phyloP scores from a whole-genome alignment of 2,797 vertebrate genomes.

The Eptatretus atami region DNA sequence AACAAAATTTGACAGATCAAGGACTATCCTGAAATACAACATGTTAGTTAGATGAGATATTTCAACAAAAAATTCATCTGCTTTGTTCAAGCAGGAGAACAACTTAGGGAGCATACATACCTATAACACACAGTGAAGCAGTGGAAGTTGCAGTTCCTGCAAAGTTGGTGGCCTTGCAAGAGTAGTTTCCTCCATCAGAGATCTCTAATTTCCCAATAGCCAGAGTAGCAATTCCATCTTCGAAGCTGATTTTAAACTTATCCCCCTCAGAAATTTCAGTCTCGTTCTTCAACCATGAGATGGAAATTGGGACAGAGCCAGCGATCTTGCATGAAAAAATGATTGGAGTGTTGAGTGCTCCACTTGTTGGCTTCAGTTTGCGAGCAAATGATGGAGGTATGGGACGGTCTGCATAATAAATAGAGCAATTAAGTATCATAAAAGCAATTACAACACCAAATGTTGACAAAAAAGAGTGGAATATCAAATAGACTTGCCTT shows the following conservation, averaged over 20 bases:
- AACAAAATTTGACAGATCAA: too few relatives aligned
- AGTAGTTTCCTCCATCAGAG: constrained; percentile 40
- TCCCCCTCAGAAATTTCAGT: constrained; percentile 27
- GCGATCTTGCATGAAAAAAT: constrained; percentile 44
- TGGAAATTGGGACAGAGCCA: constrained; percentile 66
- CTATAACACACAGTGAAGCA: constrained; percentile 12
- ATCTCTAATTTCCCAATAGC: constrained; percentile 29
- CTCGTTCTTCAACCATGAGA: constrained; percentile 72
- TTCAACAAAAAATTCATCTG: too few relatives aligned
- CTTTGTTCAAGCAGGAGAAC: too few relatives aligned
- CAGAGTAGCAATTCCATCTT: constrained; percentile 43
- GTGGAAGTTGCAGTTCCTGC: constrained; percentile 52
- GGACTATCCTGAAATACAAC: too few relatives aligned
- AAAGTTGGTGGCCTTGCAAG: constrained; percentile 46
- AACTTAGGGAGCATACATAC: too few relatives aligned
- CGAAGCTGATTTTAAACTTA: constrained; percentile 37
- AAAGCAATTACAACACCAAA: too few relatives aligned
- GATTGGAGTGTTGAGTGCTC: not conserved
- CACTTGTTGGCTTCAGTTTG: constrained; percentile 2
- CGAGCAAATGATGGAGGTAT: not conserved
- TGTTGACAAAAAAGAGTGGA: too few relatives aligned
- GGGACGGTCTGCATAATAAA: constrained; percentile 5
- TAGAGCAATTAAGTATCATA: too few relatives aligned
- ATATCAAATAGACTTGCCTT: constrained; percentile 37
- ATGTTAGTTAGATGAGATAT: too few relatives aligned